A percentile compares a stretch with the other conserved stretches of the same genome.
phyloP scores from a whole-genome alignment of 2,888 invertebrate species.

The Cephus pulcher region DNA sequence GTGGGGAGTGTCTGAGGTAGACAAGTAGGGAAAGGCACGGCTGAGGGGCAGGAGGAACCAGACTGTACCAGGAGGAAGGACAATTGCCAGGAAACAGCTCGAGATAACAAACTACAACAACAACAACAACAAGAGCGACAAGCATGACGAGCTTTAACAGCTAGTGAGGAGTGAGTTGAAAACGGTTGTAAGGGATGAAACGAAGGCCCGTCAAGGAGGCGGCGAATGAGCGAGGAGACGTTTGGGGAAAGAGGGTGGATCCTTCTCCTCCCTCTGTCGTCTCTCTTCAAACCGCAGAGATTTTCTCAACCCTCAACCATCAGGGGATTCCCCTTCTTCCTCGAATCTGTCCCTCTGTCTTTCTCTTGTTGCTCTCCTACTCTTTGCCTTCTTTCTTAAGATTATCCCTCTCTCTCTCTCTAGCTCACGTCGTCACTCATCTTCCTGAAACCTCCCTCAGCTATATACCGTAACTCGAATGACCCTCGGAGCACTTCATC shows the following conservation, averaged over 20 bases:
- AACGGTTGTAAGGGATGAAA: not conserved
- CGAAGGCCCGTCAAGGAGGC: not conserved
- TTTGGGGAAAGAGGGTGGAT: not conserved
- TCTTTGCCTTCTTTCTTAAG: not conserved
- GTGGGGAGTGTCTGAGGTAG: not conserved
- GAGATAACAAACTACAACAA: constrained; percentile 57
- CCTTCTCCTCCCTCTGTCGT: not conserved
- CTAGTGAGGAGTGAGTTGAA: not conserved
- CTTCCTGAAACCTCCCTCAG: not conserved
- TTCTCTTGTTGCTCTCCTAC: not conserved
- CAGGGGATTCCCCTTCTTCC: not conserved
- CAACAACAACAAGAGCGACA: constrained; percentile 44
- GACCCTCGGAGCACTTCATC: not conserved
- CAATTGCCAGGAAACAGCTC: constrained; percentile 64
- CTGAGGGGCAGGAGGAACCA: not conserved
- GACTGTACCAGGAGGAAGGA: constrained; percentile 51
- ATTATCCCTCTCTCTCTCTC: constrained; percentile 1
- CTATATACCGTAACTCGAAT: not conserved
- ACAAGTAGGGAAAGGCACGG: not conserved
- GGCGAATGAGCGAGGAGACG: not conserved
- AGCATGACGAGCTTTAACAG: not conserved
- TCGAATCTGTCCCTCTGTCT: not conserved
- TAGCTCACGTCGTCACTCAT: constrained; percentile 3
- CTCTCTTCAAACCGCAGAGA: not conserved
- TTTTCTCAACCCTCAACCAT: not conserved